Conservation (phyloP, 2,113 vertebrate genomes). For the Hyla sarda region DNA sequence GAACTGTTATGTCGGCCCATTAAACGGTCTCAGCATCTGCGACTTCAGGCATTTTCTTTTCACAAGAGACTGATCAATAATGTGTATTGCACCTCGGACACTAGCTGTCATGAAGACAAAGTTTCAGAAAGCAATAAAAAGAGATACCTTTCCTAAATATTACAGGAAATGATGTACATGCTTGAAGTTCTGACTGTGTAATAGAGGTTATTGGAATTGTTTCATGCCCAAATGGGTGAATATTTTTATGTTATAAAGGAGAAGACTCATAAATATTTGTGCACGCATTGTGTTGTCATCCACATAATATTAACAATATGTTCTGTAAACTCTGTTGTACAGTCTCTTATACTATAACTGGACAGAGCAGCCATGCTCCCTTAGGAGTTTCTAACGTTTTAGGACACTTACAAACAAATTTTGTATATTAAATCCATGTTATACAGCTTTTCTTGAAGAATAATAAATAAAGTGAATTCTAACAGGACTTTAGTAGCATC, state of each 20-base stretch:
- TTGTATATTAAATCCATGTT: background rate
- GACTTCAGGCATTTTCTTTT: background rate
- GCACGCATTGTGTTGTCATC: background rate
- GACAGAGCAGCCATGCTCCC: background rate
- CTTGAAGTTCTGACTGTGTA: background rate
- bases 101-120: background rate
- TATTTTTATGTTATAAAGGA: background rate
- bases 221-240: background rate
- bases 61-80: slow-evolving; percentile 20
- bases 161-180: background rate
- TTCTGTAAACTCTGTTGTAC: background rate
- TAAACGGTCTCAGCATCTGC: slow-evolving; percentile 18
- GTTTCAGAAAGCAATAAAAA: background rate
- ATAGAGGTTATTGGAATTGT: background rate
- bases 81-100: slow-evolving; percentile 6
- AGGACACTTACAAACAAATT: background rate
- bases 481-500: background rate
- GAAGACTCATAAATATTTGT: background rate
- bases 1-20: slow-evolving; percentile 23
- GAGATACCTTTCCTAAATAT: background rate
- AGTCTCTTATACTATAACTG: background rate
- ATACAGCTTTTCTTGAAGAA: background rate
- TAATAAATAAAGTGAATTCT: background rate
- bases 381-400: background rate
- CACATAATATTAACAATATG: background rate